Evolutionary conservation across 2,888 invertebrate genomes (phyloP).

Genomic region (Stratiomys singularior): DNA sequence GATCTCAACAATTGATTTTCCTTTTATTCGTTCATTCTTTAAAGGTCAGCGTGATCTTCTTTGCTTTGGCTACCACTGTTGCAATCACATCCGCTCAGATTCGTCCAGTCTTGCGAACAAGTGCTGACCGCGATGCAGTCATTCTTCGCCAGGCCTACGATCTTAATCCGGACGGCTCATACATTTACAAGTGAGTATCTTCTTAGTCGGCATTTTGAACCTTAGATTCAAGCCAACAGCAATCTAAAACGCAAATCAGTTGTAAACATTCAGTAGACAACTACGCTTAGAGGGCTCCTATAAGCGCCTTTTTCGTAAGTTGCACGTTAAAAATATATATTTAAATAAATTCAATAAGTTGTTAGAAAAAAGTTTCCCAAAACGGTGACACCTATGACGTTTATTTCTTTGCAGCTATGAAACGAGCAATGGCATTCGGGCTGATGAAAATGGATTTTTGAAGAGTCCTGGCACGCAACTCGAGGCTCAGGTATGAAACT

Average conservation of each 20-base stretch:
- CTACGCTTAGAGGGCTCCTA: no score
- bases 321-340: no score
- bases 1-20: constrained; percentile 9
- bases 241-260: not conserved
- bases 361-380: no score
- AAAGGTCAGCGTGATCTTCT: constrained; percentile 62
- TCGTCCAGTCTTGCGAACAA: constrained; percentile 59
- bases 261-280: no score
- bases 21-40: constrained; percentile 17
- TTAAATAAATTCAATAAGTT: no score
- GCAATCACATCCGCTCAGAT: constrained; percentile 61
- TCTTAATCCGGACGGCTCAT: constrained; percentile 67
- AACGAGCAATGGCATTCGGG: constrained; percentile 73
- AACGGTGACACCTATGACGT: no score
- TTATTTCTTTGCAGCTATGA: constrained; percentile 67
- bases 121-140: constrained; percentile 65
- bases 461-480: constrained; percentile 70
- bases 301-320: no score
- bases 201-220: constrained; percentile 14
- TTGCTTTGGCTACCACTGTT: constrained; percentile 56
- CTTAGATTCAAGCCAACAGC: not conserved
- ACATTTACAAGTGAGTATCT: constrained; percentile 66
- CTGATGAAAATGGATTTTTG: constrained; percentile 71
- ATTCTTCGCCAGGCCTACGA: constrained; percentile 67
- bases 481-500: constrained; percentile 69